phyloP scores from a whole-genome alignment of 2,113 vertebrate species.

The Corythaeola cristata region DNA sequence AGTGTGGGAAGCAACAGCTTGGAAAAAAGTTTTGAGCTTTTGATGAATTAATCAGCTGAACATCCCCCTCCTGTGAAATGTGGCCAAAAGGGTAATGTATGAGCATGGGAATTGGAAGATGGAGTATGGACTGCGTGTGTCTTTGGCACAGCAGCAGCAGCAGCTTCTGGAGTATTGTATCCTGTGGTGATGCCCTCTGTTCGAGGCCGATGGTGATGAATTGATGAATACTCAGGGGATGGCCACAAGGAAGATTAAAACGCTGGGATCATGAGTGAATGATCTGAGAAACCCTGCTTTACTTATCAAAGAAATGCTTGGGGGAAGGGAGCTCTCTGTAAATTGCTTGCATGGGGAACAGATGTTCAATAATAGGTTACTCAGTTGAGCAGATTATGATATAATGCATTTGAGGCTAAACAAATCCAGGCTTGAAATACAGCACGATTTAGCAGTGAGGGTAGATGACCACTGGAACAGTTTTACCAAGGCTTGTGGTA shows the following conservation, averaged over 20 bases:
- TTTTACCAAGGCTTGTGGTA: neutral
- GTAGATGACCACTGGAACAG: neutral
- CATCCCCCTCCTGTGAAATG: slow-evolving; percentile 4
- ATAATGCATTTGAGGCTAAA: slow-evolving; percentile 27
- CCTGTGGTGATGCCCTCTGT: slow-evolving; percentile 53
- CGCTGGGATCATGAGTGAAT: neutral
- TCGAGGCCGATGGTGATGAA: neutral
- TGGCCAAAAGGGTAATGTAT: slow-evolving; percentile 17
- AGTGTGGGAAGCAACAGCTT: slow-evolving; percentile 26
- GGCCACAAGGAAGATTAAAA: slow-evolving; percentile 24
- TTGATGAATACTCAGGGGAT: slow-evolving; percentile 1
- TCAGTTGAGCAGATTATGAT: slow-evolving; percentile 51
- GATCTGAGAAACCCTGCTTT: slow-evolving; percentile 32
- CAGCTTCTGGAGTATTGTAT: slow-evolving; percentile 13
- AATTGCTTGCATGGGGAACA: slow-evolving; percentile 44
- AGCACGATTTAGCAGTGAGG: neutral
- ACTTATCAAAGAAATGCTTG: slow-evolving; percentile 11
- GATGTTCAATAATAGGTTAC: slow-evolving; percentile 37
- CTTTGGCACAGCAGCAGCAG: neutral
- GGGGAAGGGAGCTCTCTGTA: slow-evolving; percentile 20
- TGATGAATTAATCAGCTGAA: slow-evolving; percentile 51
- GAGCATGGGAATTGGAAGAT: slow-evolving; percentile 37
- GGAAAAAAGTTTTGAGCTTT: slow-evolving; percentile 35
- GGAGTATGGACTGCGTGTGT: neutral
- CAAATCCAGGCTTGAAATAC: slow-evolving; percentile 31